phyloP scores from a whole-genome alignment of 2,888 invertebrate genomes.

The Fragum whitleyi region DNA sequence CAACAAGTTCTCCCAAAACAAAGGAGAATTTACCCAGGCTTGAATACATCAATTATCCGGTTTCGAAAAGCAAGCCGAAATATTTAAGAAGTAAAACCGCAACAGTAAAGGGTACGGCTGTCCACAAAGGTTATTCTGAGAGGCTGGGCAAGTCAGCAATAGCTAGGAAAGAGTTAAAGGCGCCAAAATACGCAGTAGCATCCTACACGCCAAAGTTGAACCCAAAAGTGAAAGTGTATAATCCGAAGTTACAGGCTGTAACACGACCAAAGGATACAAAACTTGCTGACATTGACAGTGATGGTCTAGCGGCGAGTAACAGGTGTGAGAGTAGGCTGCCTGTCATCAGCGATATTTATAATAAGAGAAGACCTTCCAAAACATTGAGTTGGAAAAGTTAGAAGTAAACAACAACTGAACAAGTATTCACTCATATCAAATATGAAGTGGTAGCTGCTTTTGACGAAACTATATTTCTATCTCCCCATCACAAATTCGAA shows the following conservation, averaged over 20 bases:
- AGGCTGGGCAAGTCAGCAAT: background rate
- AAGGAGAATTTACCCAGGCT: background rate
- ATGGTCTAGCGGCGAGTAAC: background rate
- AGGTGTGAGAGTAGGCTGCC: background rate
- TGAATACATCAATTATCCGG: background rate
- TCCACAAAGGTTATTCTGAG: background rate
- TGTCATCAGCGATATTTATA: background rate
- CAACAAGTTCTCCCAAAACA: background rate
- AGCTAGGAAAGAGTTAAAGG: background rate
- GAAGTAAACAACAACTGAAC: too few relatives aligned
- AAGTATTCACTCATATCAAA: too few relatives aligned
- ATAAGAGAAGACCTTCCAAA: background rate
- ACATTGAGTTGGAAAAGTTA: background rate
- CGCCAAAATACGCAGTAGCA: background rate
- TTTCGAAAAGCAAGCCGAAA: background rate
- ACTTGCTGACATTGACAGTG: background rate
- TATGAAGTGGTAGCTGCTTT: too few relatives aligned
- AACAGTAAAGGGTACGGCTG: background rate
- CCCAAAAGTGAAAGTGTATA: slow-evolving; percentile 10
- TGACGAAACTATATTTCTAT: too few relatives aligned
- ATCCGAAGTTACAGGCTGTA: background rate
- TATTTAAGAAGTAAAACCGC: background rate
- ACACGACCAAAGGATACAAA: background rate
- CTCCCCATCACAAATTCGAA: too few relatives aligned
- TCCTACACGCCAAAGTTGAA: background rate